These are phyloP conservation scores for Anguilla marmorata DNA, from an alignment of 2,797 vertebrate species.

Conservation along the genomic window DNA sequence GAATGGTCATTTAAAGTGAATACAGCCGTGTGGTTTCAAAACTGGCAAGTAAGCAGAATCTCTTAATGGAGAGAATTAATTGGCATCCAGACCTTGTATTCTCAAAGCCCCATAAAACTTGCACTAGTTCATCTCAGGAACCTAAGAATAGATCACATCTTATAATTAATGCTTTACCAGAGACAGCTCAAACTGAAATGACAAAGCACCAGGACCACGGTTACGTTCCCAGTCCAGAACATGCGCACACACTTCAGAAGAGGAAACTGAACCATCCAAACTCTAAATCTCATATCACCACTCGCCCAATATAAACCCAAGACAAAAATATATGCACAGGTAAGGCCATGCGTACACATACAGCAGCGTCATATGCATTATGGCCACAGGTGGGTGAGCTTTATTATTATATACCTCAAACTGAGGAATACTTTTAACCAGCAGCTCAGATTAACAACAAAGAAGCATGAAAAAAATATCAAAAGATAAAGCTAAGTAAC, in stretches of 20 bases:
- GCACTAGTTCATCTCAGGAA: conserved; percentile 9
- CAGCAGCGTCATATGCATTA: too few relatives aligned
- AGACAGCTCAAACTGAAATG: background rate
- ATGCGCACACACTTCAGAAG: background rate
- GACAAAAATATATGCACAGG: background rate
- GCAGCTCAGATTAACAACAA: too few relatives aligned
- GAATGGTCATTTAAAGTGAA: background rate
- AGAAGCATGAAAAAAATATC: too few relatives aligned
- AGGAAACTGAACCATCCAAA: background rate
- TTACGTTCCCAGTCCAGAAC: background rate
- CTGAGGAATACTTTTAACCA: too few relatives aligned
- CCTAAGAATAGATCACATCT: conserved; percentile 3
- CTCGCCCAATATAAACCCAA: background rate
- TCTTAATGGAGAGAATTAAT: conserved; percentile 2
- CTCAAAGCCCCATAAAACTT: background rate
- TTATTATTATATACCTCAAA: too few relatives aligned
- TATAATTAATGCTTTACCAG: background rate
- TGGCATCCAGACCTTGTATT: background rate
- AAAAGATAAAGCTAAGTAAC: too few relatives aligned
- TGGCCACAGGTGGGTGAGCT: too few relatives aligned
- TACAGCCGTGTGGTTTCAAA: background rate
- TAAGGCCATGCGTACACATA: too few relatives aligned
- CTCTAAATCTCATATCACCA: background rate
- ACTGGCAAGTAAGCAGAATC: background rate
- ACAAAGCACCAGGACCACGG: background rate